Evolutionary conservation across 2,113 vertebrate species (phyloP).

Genomic region (Corythornis vintsioides): DNA sequence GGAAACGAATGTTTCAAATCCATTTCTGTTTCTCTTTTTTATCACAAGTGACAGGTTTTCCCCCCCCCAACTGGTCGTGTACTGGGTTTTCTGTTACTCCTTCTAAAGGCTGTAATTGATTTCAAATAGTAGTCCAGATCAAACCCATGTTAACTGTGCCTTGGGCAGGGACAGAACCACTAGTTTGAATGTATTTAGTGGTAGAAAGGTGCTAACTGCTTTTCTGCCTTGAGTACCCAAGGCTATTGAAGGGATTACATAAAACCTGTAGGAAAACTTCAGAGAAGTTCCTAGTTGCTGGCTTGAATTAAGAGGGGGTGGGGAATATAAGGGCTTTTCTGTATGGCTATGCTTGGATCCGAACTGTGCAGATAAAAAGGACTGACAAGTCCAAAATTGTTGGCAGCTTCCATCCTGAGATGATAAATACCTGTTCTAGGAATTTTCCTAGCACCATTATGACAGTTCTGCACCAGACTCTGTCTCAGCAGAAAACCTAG

Average conservation of each 20-base stretch:
- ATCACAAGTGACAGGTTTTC: conserved; percentile 30
- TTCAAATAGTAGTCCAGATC: not conserved
- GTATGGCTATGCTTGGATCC: not conserved
- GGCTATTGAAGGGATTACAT: not conserved
- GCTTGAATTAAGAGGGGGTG: not conserved
- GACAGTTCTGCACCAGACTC: not conserved
- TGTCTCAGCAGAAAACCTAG: not conserved
- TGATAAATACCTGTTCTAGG: not conserved
- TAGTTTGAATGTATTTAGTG: not conserved
- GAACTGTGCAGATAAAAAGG: not conserved
- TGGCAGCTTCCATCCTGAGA: not conserved
- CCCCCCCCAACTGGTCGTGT: not conserved
- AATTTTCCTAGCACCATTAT: not conserved
- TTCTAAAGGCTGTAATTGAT: not conserved
- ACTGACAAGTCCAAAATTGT: not conserved
- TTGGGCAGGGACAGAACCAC: not conserved
- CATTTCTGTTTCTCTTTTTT: conserved; percentile 77
- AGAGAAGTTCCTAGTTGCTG: not conserved
- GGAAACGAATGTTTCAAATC: conserved; percentile 94
- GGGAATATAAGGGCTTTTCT: not conserved
- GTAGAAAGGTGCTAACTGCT: not conserved
- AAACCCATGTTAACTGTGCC: not conserved
- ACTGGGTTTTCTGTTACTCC: not conserved
- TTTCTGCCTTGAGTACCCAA: not conserved
- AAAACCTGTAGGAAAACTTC: not conserved